Evolutionary conservation across 2,113 vertebrate species (phyloP).

Genomic region (Gila orcuttii): DNA sequence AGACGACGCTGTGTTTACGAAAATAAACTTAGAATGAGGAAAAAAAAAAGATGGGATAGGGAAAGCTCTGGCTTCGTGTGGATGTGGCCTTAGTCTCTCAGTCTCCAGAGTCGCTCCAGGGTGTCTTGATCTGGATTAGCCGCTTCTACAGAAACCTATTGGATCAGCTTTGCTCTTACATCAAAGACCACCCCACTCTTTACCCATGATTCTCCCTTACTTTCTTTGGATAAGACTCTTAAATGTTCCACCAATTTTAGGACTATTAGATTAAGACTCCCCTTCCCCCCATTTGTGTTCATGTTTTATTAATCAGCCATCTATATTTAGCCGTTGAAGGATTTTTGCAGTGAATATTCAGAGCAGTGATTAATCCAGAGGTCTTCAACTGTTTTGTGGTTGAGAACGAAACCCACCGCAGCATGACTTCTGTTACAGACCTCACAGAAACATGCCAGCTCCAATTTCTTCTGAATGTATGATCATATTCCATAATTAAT

Average conservation of each 20-base stretch:
- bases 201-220: slow-evolving; percentile 42
- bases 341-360: slow-evolving; percentile 59
- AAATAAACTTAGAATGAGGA: too few species aligned
- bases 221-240: slow-evolving; percentile 19
- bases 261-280: slow-evolving; percentile 38
- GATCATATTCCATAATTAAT: background rate
- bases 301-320: slow-evolving; percentile 68
- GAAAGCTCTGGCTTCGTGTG: too few species aligned
- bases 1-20: too few species aligned
- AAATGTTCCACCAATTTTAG: slow-evolving; percentile 52
- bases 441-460: background rate
- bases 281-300: slow-evolving; percentile 46
- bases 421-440: background rate
- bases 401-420: background rate
- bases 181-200: slow-evolving; percentile 54
- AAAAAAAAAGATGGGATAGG: too few species aligned
- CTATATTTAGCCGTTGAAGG: slow-evolving; percentile 58
- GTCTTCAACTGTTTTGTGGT: background rate
- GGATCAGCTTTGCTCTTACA: slow-evolving; percentile 57
- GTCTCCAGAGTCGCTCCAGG: background rate
- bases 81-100: too few species aligned
- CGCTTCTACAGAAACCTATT: slow-evolving; percentile 48
- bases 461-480: background rate
- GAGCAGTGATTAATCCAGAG: slow-evolving; percentile 54
- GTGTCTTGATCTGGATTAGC: slow-evolving; percentile 35